These are phyloP conservation scores for Drosophila rufa DNA, from an alignment of 1,140 invertebrate species.

Conservation along the genomic window DNA sequence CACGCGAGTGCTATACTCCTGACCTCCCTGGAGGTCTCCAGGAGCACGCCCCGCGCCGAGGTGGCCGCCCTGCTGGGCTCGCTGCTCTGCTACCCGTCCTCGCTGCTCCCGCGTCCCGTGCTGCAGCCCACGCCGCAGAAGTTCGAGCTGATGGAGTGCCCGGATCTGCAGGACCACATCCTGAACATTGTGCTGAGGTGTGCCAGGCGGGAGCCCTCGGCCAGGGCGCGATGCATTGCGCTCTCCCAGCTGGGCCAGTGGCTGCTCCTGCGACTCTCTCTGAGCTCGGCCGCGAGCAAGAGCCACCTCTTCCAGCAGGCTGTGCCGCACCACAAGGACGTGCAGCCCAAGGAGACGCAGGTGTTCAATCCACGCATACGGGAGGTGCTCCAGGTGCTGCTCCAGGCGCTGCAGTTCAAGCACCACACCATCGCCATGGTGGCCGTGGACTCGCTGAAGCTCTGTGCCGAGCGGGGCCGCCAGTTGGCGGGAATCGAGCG, in stretches of 20 bases:
- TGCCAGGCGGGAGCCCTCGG: constrained; percentile 94
- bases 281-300: constrained; percentile 56
- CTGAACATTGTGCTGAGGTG: constrained; percentile 94
- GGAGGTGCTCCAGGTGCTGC: constrained; percentile 94
- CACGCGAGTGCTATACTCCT: constrained; percentile 95
- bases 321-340: constrained; percentile 73
- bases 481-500: constrained; percentile 77
- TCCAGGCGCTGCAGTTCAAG: constrained; percentile 92
- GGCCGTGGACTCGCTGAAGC: constrained; percentile 78
- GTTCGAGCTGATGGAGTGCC: constrained; percentile 85
- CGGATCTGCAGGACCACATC: constrained; percentile 92
- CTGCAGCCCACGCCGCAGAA: constrained; percentile 92
- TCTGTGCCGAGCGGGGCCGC: constrained; percentile 76
- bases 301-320: constrained; percentile 67
- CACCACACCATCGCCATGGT: constrained; percentile 84
- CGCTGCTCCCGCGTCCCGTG: constrained; percentile 91
- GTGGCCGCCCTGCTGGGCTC: constrained; percentile 96
- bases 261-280: constrained; percentile 91
- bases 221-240: constrained; percentile 95
- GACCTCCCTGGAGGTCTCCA: constrained; percentile 90
- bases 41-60: constrained; percentile 93
- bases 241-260: constrained; percentile 95
- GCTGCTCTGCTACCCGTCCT: constrained; percentile 92
- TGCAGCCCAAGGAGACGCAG: constrained; percentile 54
- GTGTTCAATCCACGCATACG: constrained; percentile 89